Evolutionary conservation across 2,797 vertebrate species (phyloP), one percentile per base, ranked within the genome.

Genomic region (Discoglossus pictus): DNA sequence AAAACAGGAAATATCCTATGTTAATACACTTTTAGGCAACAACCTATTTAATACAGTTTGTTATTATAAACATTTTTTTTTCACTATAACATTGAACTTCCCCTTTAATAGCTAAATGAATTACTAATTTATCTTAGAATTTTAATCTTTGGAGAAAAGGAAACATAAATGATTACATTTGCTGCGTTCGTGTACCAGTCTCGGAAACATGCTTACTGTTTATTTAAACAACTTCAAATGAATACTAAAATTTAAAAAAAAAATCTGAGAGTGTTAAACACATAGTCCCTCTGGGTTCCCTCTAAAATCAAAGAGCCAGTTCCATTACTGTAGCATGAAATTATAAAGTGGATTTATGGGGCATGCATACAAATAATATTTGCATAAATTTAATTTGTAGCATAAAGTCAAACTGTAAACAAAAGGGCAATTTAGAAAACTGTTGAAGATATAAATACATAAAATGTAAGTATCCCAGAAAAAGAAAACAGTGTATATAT

Each of bases 91-190:
- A n/a, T n/a, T n/a, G n/a, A n/a, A n/a, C n/a, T n/a, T n/a, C n/a
- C n/a, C n/a, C 61, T 76, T 65, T 65, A 74, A 73, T 2, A 0
- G 65, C 55, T 70, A 75, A 78, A 65, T 59, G 74, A 79, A 74
- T 74, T 69, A 70, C n/a, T 80, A 76, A 78, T 78, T 74, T 74
- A 58, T 20, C 34, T 66, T 31, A 70, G 77, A 79, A 71, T 52
- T 63, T 17, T 15, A 34, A 25, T 47, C 67, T 56, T 62, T 48
- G 38, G 24, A 54, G 35, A 40, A 39, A 53, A 51, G 15, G 12
- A 47, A 24, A 48, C 2, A 53, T 53, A 52, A 67, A 60, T 12
- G 27, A 68, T 63, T 63, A 62, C 52, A 59, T 59, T 68, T 67
- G 53, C 53, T 52, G 31, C 56, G 60, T 48, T 39, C 36, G 34